Conservation (phyloP, 2,888 invertebrate species). For the Microctonus aethiopoides region DNA sequence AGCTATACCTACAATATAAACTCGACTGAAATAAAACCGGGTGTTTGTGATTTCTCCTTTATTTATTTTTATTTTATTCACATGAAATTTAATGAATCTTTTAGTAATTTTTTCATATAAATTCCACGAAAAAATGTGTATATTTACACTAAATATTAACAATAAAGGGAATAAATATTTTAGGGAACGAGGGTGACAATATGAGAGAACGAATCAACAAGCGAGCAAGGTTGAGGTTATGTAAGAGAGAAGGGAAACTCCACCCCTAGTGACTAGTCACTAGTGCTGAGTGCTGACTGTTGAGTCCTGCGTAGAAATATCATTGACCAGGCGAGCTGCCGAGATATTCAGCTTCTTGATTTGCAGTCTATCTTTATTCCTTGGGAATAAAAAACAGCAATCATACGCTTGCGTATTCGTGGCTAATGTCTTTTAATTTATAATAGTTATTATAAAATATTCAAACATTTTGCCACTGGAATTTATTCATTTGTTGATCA, state of each 20-base stretch:
- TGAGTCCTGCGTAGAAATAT: not conserved
- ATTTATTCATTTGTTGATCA: no score
- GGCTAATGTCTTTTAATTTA: no score
- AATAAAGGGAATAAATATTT: not conserved
- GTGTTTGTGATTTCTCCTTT: not conserved
- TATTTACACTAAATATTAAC: no score
- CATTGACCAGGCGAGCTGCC: conserved; percentile 14
- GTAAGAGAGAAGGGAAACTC: not conserved
- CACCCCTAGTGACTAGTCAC: not conserved
- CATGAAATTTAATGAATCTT: not conserved
- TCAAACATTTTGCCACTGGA: no score
- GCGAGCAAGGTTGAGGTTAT: not conserved
- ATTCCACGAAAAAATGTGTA: not conserved
- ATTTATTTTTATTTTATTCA: not conserved
- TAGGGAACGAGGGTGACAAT: not conserved
- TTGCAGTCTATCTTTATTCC: no score
- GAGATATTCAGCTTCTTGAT: no score
- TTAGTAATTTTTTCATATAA: not conserved
- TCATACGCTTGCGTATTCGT: not conserved
- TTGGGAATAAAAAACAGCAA: no score
- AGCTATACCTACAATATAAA: no score
- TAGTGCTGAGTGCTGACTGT: not conserved
- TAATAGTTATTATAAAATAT: no score
- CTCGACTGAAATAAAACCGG: not conserved
- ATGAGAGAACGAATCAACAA: not conserved